Evolutionary conservation across 1,140 invertebrate genomes (phyloP).

Genomic region (Paracyclopina nana): DNA sequence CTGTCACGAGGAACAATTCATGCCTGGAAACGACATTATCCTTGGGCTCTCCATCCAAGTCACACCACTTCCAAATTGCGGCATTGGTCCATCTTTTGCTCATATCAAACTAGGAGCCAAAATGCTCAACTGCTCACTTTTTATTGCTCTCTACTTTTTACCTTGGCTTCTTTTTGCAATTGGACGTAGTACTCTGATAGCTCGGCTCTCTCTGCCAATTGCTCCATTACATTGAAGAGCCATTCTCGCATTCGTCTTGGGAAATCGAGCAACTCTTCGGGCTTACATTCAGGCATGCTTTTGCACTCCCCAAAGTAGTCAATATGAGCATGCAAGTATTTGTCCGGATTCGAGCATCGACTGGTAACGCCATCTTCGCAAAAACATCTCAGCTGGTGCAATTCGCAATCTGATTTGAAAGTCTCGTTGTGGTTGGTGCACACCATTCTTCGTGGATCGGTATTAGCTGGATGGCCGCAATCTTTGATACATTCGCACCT

Average conservation of each 20-base stretch:
- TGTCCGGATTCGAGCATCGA: slow-evolving; percentile 45
- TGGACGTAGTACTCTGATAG: slow-evolving; percentile 57
- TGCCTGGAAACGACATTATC: slow-evolving; percentile 71
- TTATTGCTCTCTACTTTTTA: slow-evolving; percentile 16
- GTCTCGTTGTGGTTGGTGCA: slow-evolving; percentile 87
- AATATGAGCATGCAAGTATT: slow-evolving; percentile 66
- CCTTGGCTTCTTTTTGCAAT: slow-evolving; percentile 69
- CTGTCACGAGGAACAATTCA: slow-evolving; percentile 80
- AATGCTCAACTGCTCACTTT: slow-evolving; percentile 4
- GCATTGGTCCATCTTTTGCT: slow-evolving; percentile 67
- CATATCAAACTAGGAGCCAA: slow-evolving; percentile 35
- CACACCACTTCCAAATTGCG: slow-evolving; percentile 92
- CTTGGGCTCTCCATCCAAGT: slow-evolving; percentile 66
- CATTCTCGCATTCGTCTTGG: slow-evolving; percentile 84
- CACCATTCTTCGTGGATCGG: no score
- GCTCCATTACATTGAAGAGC: slow-evolving; percentile 88
- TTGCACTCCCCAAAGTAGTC: slow-evolving; percentile 70
- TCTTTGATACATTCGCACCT: no score
- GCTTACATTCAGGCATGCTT: slow-evolving; percentile 51
- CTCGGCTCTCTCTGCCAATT: slow-evolving; percentile 70
- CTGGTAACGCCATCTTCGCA: slow-evolving; percentile 51
- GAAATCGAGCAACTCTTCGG: slow-evolving; percentile 70
- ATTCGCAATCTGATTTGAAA: slow-evolving; percentile 72
- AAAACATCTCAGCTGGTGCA: slow-evolving; percentile 69
- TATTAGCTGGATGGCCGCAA: no score